phyloP scores from a whole-genome alignment of 2,113 vertebrate species.

The Symphodus melops region DNA sequence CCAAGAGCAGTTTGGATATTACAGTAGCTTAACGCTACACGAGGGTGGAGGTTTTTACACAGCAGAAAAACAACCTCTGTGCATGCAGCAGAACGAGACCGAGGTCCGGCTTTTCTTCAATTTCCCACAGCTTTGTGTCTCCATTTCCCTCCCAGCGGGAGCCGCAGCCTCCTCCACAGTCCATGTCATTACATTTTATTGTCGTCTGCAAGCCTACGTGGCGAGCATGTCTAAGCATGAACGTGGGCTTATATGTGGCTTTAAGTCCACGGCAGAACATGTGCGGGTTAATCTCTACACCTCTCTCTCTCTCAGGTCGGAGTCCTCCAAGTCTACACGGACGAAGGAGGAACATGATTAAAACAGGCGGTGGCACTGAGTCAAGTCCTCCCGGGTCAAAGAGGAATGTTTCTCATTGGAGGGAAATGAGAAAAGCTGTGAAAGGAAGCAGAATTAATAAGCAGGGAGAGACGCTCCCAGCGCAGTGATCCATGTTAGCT shows the following conservation, averaged over 20 bases:
- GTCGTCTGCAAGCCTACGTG: constrained; percentile 35
- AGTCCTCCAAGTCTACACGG: constrained; percentile 25
- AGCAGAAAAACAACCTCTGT: constrained; percentile 29
- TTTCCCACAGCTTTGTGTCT: constrained; percentile 57
- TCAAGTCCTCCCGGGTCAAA: constrained; percentile 12
- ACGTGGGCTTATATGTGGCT: constrained; percentile 25
- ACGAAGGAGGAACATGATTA: constrained; percentile 52
- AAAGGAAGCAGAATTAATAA: constrained; percentile 31
- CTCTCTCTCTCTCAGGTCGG: constrained; percentile 34
- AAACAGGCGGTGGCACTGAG: constrained; percentile 32
- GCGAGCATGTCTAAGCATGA: constrained; percentile 47
- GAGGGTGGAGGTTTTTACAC: constrained; percentile 24
- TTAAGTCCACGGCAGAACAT: constrained; percentile 44
- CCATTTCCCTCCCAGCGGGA: constrained; percentile 52
- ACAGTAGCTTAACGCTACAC: background rate
- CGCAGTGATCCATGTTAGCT: background rate
- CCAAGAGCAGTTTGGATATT: constrained; percentile 8
- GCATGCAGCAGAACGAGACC: constrained; percentile 10
- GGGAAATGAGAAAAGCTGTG: constrained; percentile 31
- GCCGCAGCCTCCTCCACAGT: constrained; percentile 17
- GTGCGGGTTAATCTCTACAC: constrained; percentile 37
- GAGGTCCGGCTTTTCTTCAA: constrained; percentile 35
- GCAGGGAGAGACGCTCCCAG: background rate
- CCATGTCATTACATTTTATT: constrained; percentile 54
- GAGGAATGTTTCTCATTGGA: constrained; percentile 22